These are phyloP conservation scores for Hyles euphorbiae DNA, from an alignment of 1,140 invertebrate genomes.

Conservation along the genomic window DNA sequence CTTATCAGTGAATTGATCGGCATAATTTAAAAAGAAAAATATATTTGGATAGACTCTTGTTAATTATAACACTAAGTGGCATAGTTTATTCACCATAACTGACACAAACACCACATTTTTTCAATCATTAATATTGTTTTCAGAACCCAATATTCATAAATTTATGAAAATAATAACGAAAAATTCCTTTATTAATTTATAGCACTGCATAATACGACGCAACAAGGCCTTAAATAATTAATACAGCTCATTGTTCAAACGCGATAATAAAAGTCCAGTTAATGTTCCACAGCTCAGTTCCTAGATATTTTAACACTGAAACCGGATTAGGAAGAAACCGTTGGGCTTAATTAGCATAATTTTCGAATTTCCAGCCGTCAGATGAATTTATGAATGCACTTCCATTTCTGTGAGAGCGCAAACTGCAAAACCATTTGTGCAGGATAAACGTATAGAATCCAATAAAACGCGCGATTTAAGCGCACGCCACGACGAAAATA, in stretches of 20 bases:
- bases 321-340: constrained; percentile 16
- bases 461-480: constrained; percentile 21
- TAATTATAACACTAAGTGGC: too few relatives aligned
- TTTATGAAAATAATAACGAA: too few relatives aligned
- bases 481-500: constrained; percentile 11
- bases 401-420: constrained; percentile 1
- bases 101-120: too few relatives aligned
- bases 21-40: too few relatives aligned
- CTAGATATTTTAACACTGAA: constrained; percentile 21
- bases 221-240: too few relatives aligned
- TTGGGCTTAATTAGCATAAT: constrained; percentile 18
- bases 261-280: constrained; percentile 9
- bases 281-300: constrained; percentile 12
- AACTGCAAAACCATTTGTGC: constrained; percentile 10
- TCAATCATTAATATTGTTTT: too few relatives aligned
- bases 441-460: constrained; percentile 19
- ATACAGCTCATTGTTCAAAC: neutral
- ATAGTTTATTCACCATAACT: too few relatives aligned
- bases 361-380: constrained; percentile 24
- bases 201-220: too few relatives aligned
- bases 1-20: too few relatives aligned
- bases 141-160: too few relatives aligned
- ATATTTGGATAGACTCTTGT: too few relatives aligned
- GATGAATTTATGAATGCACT: constrained; percentile 17
- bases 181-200: too few relatives aligned